Percentiles rank a stretch among this genome's conserved stretches.
Evolutionary conservation across 2,797 vertebrate species (phyloP).

Genomic region (Sebastes trivittatus): DNA sequence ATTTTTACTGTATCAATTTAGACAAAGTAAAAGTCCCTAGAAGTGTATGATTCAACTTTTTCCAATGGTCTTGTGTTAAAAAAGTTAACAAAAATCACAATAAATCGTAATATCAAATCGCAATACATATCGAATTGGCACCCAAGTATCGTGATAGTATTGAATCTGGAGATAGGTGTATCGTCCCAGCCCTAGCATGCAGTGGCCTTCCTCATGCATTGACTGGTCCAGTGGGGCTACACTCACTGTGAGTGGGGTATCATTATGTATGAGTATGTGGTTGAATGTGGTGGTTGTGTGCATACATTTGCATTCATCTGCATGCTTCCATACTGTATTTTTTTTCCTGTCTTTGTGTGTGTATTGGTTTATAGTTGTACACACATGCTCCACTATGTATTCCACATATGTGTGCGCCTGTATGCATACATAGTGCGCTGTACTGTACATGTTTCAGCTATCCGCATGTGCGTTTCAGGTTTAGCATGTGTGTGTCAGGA

Average conservation of each 20-base stretch:
- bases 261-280: not conserved
- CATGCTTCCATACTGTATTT: not conserved
- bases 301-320: not conserved
- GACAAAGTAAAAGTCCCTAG: no score
- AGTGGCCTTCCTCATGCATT: not conserved
- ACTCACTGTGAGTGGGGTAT: not conserved
- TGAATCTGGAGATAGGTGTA: no score
- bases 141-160: no score
- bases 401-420: not conserved
- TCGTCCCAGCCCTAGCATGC: not conserved
- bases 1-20: no score
- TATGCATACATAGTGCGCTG: slow-evolving; percentile 3
- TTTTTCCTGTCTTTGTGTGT: not conserved
- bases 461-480: slow-evolving; percentile 21
- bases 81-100: no score
- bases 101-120: no score
- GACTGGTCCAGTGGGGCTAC: not conserved
- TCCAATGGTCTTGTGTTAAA: no score
- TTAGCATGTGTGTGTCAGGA: slow-evolving; percentile 40
- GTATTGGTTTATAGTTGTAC: not conserved
- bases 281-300: not conserved
- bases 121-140: no score
- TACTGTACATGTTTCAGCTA: not conserved
- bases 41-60: no score
- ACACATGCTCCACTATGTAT: not conserved